Evolutionary conservation across 2,888 invertebrate species (phyloP).

Genomic region (Matsumyia berberina): DNA sequence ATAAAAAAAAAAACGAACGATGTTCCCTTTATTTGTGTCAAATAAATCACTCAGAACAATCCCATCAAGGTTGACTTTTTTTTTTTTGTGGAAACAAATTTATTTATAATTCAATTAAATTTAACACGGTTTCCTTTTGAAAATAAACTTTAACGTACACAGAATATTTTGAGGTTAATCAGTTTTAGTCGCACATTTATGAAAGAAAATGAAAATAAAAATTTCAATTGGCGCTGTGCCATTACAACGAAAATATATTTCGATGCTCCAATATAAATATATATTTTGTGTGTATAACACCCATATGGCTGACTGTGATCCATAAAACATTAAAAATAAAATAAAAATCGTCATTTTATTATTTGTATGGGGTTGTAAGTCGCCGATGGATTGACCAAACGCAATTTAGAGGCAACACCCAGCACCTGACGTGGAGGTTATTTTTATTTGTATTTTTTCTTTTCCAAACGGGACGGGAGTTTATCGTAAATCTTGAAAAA

Average conservation of each 20-base stretch:
- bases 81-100: slow-evolving; percentile 12
- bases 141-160: background rate
- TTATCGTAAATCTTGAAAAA: background rate
- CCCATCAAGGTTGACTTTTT: slow-evolving; percentile 19
- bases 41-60: slow-evolving; percentile 24
- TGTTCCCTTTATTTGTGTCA: background rate
- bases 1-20: background rate
- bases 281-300: background rate
- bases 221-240: slow-evolving; percentile 37
- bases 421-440: background rate
- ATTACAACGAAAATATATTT: slow-evolving; percentile 31
- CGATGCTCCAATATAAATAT: background rate
- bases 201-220: slow-evolving; percentile 33
- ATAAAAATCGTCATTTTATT: background rate
- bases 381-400: background rate
- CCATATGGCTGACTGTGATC: slow-evolving; percentile 30
- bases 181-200: slow-evolving; percentile 7
- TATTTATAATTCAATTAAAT: slow-evolving; percentile 34
- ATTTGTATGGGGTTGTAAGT: background rate
- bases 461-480: background rate
- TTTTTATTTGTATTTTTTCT: background rate
- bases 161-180: slow-evolving; percentile 34
- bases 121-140: background rate
- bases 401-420: background rate
- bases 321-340: slow-evolving; percentile 6